Base-by-base conservation (phyloP, 2,113 vertebrate species). In the Gymnocephalus cernua region DNA sequence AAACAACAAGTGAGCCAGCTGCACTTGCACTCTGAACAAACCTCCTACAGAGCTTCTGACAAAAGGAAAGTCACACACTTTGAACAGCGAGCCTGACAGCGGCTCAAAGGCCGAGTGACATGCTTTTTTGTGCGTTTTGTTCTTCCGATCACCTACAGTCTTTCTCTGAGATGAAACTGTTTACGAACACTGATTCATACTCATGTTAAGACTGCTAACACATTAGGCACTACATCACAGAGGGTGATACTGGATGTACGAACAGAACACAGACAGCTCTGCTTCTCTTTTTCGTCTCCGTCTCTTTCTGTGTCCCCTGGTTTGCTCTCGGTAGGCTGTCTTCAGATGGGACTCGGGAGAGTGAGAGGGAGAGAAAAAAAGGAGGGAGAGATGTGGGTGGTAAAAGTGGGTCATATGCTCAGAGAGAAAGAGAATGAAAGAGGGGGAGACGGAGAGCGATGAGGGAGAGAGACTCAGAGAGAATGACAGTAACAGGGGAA, bases 271-370 rank as follows among this genome's bases (percentile, higher is more conserved):
- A 73, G 59, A 70, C 66, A 41, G 29, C 83, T 77, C 62, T 29
- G 56, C 54, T 64, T 2, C 74, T 79, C 70, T 82, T 85, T 82
- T 72, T 70, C 51, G 69, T 82, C 84, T 77, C 67, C 2, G 56
- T 57, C 84, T 66, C 72, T 86, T 19, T 83, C 68, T 71, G 44
- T 69, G 85, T 85, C 91, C 92, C 86, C 83, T 73, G 88, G 90
- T 90, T 90, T 45, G 71, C 79, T 92, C 93, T 95, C 93, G 35
- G 84, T 27, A 88, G 94, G 88, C 91, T 29, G 72, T 92, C 94
- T 94, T 95, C 93, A 94, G 80, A 93, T 89, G 92, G 94, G 92
- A 94, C 93, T 66, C 50, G 25, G 88, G 88, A 82, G 85, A 77
- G 74, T 3, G 74, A 63, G 77, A 58, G 23, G 41, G 82, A 79